Evolutionary conservation across 2,888 invertebrate genomes (phyloP).

Genomic region (Spodoptera picta): DNA sequence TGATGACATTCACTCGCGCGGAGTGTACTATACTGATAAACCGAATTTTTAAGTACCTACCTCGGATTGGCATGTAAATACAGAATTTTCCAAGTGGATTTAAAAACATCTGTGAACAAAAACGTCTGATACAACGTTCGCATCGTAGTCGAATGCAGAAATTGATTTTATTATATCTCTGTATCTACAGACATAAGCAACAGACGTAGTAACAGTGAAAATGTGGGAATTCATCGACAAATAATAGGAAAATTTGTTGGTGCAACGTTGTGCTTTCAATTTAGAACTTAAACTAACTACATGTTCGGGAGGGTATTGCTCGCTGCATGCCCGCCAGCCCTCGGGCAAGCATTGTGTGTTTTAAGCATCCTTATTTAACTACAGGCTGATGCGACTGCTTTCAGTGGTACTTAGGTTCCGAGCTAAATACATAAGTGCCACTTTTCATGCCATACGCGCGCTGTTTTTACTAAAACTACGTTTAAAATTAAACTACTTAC

Average conservation of each 20-base stretch:
- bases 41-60: background rate
- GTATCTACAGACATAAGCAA: background rate
- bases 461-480: conserved; percentile 13
- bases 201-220: conserved; percentile 2
- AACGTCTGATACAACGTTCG: background rate
- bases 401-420: conserved; percentile 1
- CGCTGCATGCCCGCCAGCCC: conserved; percentile 14
- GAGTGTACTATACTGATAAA: conserved; percentile 16
- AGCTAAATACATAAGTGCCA: conserved; percentile 19
- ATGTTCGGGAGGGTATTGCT: conserved; percentile 31
- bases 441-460: conserved; percentile 20
- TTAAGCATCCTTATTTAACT: conserved; percentile 38
- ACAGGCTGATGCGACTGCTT: conserved; percentile 25
- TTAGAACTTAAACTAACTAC: conserved; percentile 30
- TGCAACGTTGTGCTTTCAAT: conserved; percentile 20
- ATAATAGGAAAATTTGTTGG: conserved; percentile 1
- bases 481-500: conserved; percentile 28
- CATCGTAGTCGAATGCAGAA: background rate
- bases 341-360: conserved; percentile 39
- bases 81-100: too few species aligned
- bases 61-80: too few species aligned
- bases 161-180: background rate
- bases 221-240: conserved; percentile 23
- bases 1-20: conserved; percentile 23
- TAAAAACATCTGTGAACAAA: too few species aligned